Percentiles rank a stretch among this genome's conserved stretches.
Conservation (phyloP, 30 jellyfish, hydroid and myxozoan species). For the Hydractinia symbiolongicarpus region DNA sequence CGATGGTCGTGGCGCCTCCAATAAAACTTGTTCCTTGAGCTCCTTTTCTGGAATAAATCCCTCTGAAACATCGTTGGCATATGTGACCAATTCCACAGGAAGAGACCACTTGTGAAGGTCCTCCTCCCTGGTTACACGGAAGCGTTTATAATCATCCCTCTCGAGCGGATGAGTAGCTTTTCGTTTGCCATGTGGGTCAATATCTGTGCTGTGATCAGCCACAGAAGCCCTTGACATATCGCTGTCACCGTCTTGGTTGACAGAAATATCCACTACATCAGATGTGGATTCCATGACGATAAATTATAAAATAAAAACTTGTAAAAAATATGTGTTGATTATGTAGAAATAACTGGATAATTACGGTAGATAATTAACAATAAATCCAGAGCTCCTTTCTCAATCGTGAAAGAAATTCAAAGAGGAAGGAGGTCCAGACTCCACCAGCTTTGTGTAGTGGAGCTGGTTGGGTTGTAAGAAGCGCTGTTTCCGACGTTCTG, state of each 20-base stretch:
- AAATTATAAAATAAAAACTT: too few relatives aligned
- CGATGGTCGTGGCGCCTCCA: background rate
- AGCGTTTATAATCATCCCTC: background rate
- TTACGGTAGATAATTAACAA: background rate
- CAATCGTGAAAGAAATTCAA: background rate
- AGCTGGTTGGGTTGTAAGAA: too few relatives aligned
- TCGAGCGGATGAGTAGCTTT: background rate
- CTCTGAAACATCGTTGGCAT: background rate
- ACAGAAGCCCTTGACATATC: too few relatives aligned
- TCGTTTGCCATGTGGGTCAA: background rate
- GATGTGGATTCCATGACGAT: background rate
- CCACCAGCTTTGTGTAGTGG: too few relatives aligned
- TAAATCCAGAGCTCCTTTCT: constrained; percentile 10
- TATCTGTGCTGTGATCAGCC: background rate
- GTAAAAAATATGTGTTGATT: background rate
- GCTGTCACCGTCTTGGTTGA: background rate
- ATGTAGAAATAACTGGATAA: background rate
- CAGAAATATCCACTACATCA: background rate
- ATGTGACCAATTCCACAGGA: background rate
- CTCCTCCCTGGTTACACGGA: background rate
- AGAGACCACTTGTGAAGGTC: background rate
- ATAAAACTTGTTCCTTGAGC: background rate
- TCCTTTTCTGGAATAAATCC: background rate
- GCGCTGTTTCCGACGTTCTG: too few relatives aligned
- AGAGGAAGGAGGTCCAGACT: too few relatives aligned